Conservation (phyloP, 2,113 vertebrate species). For the Tachysurus vachellii region DNA sequence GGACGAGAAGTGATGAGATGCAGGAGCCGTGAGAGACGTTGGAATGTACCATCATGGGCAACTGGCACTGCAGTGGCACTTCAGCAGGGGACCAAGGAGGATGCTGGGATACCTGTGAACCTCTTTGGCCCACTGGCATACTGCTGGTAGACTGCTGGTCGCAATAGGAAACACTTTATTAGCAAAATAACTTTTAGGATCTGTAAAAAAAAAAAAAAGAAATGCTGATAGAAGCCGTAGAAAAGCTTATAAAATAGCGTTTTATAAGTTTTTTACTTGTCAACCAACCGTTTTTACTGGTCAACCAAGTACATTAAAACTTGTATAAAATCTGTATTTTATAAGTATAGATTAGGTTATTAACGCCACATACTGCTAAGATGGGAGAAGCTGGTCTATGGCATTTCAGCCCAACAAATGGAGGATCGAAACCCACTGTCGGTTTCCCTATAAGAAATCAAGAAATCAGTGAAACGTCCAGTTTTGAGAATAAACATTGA, state of each 20-base stretch:
- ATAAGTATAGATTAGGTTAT: constrained; percentile 2
- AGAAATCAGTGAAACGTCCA: constrained; percentile 14
- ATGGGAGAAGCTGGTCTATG: constrained; percentile 64
- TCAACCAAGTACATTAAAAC: not conserved
- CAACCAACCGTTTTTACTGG: no score
- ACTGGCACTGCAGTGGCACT: constrained; percentile 50
- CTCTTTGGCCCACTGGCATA: constrained; percentile 35
- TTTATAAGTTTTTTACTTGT: not conserved
- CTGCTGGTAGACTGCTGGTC: constrained; percentile 55
- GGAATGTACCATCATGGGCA: constrained; percentile 43
- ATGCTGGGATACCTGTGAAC: constrained; percentile 56
- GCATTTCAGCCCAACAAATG: constrained; percentile 57
- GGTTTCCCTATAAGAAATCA: constrained; percentile 69
- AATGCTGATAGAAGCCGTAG: not conserved
- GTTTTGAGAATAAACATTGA: not conserved
- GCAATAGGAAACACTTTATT: constrained; percentile 26
- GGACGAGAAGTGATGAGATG: constrained; percentile 68
- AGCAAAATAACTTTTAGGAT: not conserved
- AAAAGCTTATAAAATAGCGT: not conserved
- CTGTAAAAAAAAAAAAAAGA: not conserved
- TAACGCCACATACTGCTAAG: constrained; percentile 61
- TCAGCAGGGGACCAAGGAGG: constrained; percentile 39
- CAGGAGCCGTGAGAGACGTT: constrained; percentile 56
- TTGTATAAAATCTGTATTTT: not conserved
- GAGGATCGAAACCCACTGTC: constrained; percentile 60